Base-by-base conservation (phyloP, 1,140 invertebrate genomes). In the Lepidurus couesii region DNA sequence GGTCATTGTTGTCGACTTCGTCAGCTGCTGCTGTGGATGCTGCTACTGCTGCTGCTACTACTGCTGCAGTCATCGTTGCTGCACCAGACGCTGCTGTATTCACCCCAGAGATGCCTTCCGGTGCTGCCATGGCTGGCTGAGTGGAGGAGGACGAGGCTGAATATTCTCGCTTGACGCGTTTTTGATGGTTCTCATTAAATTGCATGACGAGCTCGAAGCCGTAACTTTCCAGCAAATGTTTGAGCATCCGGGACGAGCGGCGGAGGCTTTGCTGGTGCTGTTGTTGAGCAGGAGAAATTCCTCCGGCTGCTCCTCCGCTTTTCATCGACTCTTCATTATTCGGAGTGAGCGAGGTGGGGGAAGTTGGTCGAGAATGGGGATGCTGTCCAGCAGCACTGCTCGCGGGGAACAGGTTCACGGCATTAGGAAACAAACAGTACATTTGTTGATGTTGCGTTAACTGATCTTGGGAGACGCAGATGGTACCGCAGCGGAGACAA, bases 151-250 rank as follows among this genome's bases (percentile, higher is more conserved):
- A 88, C 82, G 88, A 87, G 76, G 9, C 80, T 79, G 44, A 80
- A 78, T 42, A 16, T 9, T 82, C 86, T 85, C 83, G 86, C 84
- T 79, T 82, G 80, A 77, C 86, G 81, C 89, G 84, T 82, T 90
- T 88, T 83, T 94, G 92, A 83, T 94, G 92, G 83, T 93, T 93
- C 84, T 97, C 95, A 86, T 96, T 96, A 84, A 96, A 97, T 85
- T 97, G 95, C 94, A 97, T 96, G 6, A 97, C 95, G 80, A 97
- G 89, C 84, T 97, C 95, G 86, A 97, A 96, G 4, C 96, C 96
- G 85, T 95, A 96, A 81, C 93, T 95, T 85, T 97, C 95, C 42
- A 97, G 85, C 24, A 97, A 86, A 86, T 94, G 93, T 84, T 95
- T 94, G 85, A 96, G 95, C 86, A 95, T 93, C 83, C 94, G 92